Evolutionary conservation across 2,113 vertebrate species (phyloP).

Genomic region (Thryonomys swinderianus): DNA sequence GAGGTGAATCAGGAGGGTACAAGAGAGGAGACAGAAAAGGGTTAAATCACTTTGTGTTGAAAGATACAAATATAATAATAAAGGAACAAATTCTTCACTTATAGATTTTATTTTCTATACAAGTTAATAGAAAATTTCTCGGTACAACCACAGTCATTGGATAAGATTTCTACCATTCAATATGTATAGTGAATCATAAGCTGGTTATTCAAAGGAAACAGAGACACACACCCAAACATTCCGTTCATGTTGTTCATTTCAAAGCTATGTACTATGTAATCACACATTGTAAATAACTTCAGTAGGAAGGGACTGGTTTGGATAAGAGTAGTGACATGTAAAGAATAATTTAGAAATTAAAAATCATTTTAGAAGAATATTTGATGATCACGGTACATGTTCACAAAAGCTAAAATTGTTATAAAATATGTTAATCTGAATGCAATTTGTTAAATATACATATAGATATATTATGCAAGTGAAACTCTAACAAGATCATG

Average conservation of each 20-base stretch:
- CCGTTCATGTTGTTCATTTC: not conserved
- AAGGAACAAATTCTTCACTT: not conserved
- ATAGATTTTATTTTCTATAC: slow-evolving; percentile 34
- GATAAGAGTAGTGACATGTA: not conserved
- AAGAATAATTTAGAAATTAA: slow-evolving; percentile 42
- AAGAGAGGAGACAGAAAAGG: not conserved
- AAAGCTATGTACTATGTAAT: not conserved
- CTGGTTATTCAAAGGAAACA: slow-evolving; percentile 32
- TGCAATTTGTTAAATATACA: slow-evolving; percentile 8
- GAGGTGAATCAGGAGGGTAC: not conserved
- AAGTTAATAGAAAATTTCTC: slow-evolving; percentile 18
- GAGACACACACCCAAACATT: not conserved
- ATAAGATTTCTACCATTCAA: slow-evolving; percentile 15
- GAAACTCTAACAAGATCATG: not conserved
- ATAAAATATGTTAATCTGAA: not conserved
- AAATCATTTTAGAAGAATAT: slow-evolving; percentile 18
- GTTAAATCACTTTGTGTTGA: slow-evolving; percentile 32
- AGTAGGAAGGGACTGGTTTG: slow-evolving; percentile 5
- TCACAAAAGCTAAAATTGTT: slow-evolving; percentile 43
- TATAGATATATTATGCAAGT: not conserved
- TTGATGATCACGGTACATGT: not conserved
- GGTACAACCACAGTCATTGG: not conserved
- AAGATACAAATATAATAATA: not conserved
- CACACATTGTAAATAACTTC: not conserved
- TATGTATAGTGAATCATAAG: not conserved